Base-by-base conservation (phyloP, 1,140 invertebrate species). In the honey bee (Apis mellifera) region DNA sequence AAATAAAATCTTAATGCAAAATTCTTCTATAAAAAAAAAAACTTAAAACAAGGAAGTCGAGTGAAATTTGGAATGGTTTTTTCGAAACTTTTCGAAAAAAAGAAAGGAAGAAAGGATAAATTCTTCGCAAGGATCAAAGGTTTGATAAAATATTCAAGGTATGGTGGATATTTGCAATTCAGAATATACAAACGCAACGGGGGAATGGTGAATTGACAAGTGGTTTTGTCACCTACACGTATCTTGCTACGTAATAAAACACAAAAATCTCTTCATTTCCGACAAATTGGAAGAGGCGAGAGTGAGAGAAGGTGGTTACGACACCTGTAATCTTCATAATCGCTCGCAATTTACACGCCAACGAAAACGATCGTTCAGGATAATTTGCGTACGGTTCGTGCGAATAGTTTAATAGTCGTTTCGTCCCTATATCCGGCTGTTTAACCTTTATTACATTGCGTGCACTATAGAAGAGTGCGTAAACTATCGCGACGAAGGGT, bases 291-390 rank as follows among this genome's bases (percentile, higher is more conserved):
- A 54, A 19, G 64, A 19, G 64, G 7, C 55, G 52, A 54, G 32
- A 32, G 17, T 32, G 70, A 32, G 70, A 32, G 64, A 60, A 66
- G 23, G 23, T 59, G 54, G 54, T 75, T 76, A 52, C 73, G 9
- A n/a, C 73, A 82, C 79, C 79, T 82, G 54, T 69, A 82, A 82
- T 82, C 73, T 68, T 76, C 54, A 42, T 82, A 82, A 82, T 82
- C 79, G 79, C 3, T 54, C 42, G 79, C 74, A 82, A 82, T 82
- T 82, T 82, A 54, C 79, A 23, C 79, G 73, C 72, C n/a, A 17
- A 76, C 79, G 72, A 69, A 65, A 76, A 82, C 79, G 73, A 68
- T 82, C 73, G 21, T 21, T 42, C 54, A 50, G 2, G 42, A 60
- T 23, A 59, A 82, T 82, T 68, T 76, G 23, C 79, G 42, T 60